Evolutionary conservation across 2,797 vertebrate species (phyloP).

Genomic region (Benthosema pterotum): DNA sequence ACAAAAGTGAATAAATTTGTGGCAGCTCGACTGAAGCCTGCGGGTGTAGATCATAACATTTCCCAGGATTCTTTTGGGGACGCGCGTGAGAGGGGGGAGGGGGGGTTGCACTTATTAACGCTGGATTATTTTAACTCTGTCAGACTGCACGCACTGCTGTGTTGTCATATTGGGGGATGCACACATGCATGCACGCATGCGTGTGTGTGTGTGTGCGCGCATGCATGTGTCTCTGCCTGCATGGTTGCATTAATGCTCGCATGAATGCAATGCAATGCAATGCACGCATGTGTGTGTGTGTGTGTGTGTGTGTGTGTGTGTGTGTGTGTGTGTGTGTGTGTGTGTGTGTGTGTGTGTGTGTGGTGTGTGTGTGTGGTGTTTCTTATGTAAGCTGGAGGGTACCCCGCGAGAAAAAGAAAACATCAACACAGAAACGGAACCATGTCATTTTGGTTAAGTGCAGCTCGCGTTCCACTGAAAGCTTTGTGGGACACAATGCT

Average conservation of each 20-base stretch:
- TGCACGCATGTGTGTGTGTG: neutral
- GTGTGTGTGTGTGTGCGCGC: no score
- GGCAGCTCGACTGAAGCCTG: slow-evolving; percentile 50
- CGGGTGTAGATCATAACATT: slow-evolving; percentile 59
- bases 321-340: slow-evolving; percentile 9
- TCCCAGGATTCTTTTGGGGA: slow-evolving; percentile 67
- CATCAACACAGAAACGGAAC: no score
- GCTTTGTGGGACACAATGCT: no score
- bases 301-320: slow-evolving; percentile 19
- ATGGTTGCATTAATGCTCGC: no score
- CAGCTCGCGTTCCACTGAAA: no score
- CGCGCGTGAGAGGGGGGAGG: slow-evolving; percentile 22
- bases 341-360: slow-evolving; percentile 2
- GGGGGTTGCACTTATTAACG: slow-evolving; percentile 53
- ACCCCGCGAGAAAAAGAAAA: no score
- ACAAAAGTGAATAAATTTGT: slow-evolving; percentile 82
- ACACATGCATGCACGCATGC: no score
- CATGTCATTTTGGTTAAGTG: no score
- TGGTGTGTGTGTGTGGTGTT: slow-evolving; percentile 4
- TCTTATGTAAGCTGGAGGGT: no score
- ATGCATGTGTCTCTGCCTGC: no score
- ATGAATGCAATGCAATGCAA: no score
- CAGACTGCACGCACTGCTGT: slow-evolving; percentile 33
- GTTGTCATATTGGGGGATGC: no score
- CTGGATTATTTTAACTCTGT: slow-evolving; percentile 52